These are phyloP conservation scores for Molanna angustata DNA, from an alignment of 2,888 invertebrate genomes.

Conservation along the genomic window DNA sequence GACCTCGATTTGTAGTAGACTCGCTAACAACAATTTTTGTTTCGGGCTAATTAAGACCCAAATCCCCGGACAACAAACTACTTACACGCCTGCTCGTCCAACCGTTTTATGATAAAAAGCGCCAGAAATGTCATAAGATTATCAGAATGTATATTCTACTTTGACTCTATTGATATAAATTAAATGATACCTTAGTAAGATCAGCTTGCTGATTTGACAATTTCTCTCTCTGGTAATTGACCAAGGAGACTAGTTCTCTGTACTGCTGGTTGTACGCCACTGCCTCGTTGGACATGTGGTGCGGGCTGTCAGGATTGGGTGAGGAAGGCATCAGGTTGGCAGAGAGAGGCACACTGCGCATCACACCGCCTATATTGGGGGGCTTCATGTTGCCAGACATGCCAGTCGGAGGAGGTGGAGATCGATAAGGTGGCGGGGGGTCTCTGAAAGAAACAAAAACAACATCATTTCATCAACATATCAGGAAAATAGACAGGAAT, in stretches of 20 bases:
- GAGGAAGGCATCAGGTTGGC: slow-evolving; percentile 36
- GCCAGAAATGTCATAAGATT: too few species aligned
- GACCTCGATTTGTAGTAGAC: too few species aligned
- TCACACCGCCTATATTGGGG: slow-evolving; percentile 38
- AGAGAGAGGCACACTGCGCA: slow-evolving; percentile 41
- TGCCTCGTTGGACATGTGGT: slow-evolving; percentile 50
- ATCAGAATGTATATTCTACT: too few species aligned
- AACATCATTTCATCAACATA: too few species aligned
- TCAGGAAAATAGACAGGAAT: too few species aligned
- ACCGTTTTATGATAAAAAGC: too few species aligned
- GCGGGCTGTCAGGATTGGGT: slow-evolving; percentile 41
- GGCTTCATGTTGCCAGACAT: slow-evolving; percentile 38
- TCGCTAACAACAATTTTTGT: too few species aligned
- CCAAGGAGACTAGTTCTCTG: slow-evolving; percentile 79
- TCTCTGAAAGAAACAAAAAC: slow-evolving; percentile 40
- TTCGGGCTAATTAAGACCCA: too few species aligned
- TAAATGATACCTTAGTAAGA: slow-evolving; percentile 71
- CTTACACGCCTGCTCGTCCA: too few species aligned
- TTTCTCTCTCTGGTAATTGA: slow-evolving; percentile 89
- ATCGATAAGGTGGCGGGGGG: slow-evolving; percentile 53
- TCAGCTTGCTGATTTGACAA: slow-evolving; percentile 86
- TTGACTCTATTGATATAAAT: too few species aligned
- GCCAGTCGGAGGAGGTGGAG: slow-evolving; percentile 46
- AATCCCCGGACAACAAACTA: too few species aligned
- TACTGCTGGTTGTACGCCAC: slow-evolving; percentile 74